A percentile compares a stretch with the other conserved stretches of the same genome.
These are phyloP conservation scores for Frieseomelitta varia DNA, from an alignment of 1,140 invertebrate genomes.

Conservation along the genomic window DNA sequence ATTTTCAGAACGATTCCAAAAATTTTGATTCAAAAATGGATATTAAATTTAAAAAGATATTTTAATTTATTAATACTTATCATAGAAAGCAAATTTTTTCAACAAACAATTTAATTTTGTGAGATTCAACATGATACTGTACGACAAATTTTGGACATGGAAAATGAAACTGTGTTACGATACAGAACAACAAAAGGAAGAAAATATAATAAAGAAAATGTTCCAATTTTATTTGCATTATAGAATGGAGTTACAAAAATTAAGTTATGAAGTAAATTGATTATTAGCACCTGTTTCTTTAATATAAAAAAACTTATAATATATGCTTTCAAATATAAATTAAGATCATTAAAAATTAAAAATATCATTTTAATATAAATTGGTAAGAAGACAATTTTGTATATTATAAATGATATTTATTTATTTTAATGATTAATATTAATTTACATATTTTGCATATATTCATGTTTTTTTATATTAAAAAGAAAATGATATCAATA, in stretches of 20 bases:
- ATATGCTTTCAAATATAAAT: not conserved
- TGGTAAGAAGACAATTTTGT: not conserved
- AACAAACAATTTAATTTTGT: not conserved
- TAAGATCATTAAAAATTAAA: constrained; percentile 9
- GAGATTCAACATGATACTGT: not conserved
- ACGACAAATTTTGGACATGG: not conserved
- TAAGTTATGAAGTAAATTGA: not conserved
- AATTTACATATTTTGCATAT: not conserved
- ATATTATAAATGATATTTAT: constrained; percentile 10
- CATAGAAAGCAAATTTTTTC: not conserved
- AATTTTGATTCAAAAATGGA: not conserved
- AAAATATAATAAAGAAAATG: not conserved
- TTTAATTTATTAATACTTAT: not conserved
- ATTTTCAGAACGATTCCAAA: constrained; percentile 16
- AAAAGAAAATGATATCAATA: not conserved
- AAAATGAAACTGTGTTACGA: not conserved
- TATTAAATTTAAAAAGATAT: not conserved
- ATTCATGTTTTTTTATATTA: constrained; percentile 9
- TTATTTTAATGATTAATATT: not conserved
- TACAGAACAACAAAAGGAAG: not conserved
- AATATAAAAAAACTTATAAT: not conserved
- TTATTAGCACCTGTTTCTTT: not conserved
- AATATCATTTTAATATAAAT: constrained; percentile 5
- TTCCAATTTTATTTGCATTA: not conserved
- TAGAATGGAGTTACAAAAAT: not conserved